A percentile compares a stretch with the other conserved stretches of the same genome.
Evolutionary conservation across 2,888 invertebrate species (phyloP).

Genomic region (Sylvicola cinctus): DNA sequence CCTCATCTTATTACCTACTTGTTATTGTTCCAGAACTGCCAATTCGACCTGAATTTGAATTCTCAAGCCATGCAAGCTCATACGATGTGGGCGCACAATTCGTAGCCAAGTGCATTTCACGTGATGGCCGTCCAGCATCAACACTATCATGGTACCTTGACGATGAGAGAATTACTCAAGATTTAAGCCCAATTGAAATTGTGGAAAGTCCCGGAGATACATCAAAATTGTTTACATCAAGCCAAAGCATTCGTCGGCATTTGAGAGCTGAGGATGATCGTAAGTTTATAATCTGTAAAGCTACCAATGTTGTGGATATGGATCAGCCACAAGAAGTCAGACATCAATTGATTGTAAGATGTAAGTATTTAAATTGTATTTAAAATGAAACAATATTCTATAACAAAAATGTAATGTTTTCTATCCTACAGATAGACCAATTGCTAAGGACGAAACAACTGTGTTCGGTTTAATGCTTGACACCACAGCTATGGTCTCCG

Average conservation of each 20-base stretch:
- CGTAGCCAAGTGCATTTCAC: slow-evolving; percentile 42
- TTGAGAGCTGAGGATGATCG: slow-evolving; percentile 44
- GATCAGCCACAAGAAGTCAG: slow-evolving; percentile 12
- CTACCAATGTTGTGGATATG: slow-evolving; percentile 32
- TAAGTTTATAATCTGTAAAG: slow-evolving; percentile 40
- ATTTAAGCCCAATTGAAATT: slow-evolving; percentile 32
- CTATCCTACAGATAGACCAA: slow-evolving; percentile 37
- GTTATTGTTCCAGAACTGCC: slow-evolving; percentile 21
- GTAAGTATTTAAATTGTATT: slow-evolving; percentile 25
- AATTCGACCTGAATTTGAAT: slow-evolving; percentile 18
- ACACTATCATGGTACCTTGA: slow-evolving; percentile 54
- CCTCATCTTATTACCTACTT: slow-evolving; percentile 4
- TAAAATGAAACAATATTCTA: neutral
- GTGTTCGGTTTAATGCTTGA: slow-evolving; percentile 57
- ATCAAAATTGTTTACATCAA: slow-evolving; percentile 37
- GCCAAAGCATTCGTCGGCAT: slow-evolving; percentile 40
- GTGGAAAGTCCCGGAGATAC: slow-evolving; percentile 24
- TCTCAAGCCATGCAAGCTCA: slow-evolving; percentile 13
- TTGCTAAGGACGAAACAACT: slow-evolving; percentile 33
- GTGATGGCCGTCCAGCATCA: slow-evolving; percentile 51
- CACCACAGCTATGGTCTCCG: slow-evolving; percentile 45
- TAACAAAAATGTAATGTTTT: neutral
- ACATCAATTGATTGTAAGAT: slow-evolving; percentile 32
- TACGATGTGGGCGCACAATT: slow-evolving; percentile 35
- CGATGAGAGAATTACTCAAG: slow-evolving; percentile 36